Conservation (phyloP, 2,113 vertebrate genomes). For the Electrona antarctica region DNA sequence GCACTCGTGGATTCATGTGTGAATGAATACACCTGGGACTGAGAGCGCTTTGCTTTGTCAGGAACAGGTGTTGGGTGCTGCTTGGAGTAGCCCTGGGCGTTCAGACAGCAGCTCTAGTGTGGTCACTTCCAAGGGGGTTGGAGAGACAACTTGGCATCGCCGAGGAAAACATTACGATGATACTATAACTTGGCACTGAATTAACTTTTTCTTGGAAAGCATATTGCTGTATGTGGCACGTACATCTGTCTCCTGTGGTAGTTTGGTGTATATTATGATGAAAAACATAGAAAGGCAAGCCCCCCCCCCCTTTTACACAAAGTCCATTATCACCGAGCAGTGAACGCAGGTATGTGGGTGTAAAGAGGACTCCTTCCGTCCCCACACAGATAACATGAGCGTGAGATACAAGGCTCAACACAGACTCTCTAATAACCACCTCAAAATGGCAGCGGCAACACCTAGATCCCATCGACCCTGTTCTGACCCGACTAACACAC, state of each 20-base stretch:
- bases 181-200: too few species aligned
- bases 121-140: not conserved
- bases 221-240: too few species aligned
- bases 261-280: too few species aligned
- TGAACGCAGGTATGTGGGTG: constrained; percentile 50
- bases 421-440: constrained; percentile 56
- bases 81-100: constrained; percentile 10
- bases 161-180: too few species aligned
- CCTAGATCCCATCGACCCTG: constrained; percentile 29
- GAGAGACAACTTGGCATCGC: not conserved
- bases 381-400: constrained; percentile 36
- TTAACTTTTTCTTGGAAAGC: too few species aligned
- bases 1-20: constrained; percentile 1
- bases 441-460: constrained; percentile 42
- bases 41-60: constrained; percentile 45
- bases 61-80: constrained; percentile 55
- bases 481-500: constrained; percentile 35
- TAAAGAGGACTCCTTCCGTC: constrained; percentile 31
- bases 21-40: constrained; percentile 22
- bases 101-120: not conserved
- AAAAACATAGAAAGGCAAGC: too few species aligned
- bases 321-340: constrained; percentile 46
- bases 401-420: constrained; percentile 48
- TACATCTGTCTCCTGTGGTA: too few species aligned
- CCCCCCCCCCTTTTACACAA: not conserved